Evolutionary conservation across 2,797 vertebrate genomes (phyloP).

Genomic region (Hephaestus fuliginosus): DNA sequence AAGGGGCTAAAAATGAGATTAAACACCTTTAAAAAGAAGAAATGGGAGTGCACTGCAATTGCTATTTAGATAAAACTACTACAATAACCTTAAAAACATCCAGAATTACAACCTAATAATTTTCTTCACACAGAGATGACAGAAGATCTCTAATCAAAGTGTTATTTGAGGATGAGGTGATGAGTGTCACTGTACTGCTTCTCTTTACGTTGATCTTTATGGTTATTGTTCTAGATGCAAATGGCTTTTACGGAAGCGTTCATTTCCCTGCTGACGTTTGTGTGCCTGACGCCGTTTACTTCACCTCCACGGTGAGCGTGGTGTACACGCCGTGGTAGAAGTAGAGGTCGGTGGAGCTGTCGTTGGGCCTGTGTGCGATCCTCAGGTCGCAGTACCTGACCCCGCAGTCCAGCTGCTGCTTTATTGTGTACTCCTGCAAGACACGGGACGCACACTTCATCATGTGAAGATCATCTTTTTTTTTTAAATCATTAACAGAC

Average conservation of each 20-base stretch:
- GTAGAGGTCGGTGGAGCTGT: slow-evolving; percentile 88
- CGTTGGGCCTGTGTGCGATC: slow-evolving; percentile 89
- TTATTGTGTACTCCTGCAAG: slow-evolving; percentile 85
- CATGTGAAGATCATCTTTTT: neutral
- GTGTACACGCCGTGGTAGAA: slow-evolving; percentile 95
- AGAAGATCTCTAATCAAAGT: neutral
- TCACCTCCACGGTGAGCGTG: slow-evolving; percentile 91
- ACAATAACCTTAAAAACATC: neutral
- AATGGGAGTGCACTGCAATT: neutral
- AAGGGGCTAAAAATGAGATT: neutral
- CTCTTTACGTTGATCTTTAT: neutral
- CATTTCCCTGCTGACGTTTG: neutral
- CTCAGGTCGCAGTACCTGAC: slow-evolving; percentile 95
- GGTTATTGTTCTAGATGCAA: neutral
- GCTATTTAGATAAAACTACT: slow-evolving; percentile 4
- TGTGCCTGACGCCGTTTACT: neutral
- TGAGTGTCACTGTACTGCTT: neutral
- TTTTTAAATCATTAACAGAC: neutral
- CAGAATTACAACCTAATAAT: neutral
- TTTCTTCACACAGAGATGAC: neutral
- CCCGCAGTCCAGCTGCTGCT: slow-evolving; percentile 91
- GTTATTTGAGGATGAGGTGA: neutral
- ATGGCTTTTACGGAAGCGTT: neutral
- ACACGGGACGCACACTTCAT: neutral
- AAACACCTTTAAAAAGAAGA: neutral